Conservation (phyloP, 1,140 invertebrate species). For the Lucilia sericata region DNA sequence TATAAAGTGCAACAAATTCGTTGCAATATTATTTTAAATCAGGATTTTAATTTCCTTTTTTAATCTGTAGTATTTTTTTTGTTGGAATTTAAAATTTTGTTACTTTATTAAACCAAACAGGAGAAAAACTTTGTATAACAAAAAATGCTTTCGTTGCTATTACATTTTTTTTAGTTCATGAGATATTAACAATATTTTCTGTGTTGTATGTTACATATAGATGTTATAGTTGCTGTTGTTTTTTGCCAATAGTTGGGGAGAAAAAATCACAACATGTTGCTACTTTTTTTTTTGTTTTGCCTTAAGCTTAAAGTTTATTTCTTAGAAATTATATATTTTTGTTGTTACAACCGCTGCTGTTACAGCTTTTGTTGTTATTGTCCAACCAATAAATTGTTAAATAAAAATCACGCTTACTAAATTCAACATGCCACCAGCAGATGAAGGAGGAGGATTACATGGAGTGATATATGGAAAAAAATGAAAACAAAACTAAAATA, state of each 20-base stretch:
- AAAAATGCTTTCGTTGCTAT: not conserved
- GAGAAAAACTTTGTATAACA: not conserved
- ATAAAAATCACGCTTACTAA: slow-evolving; percentile 15
- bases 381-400: slow-evolving; percentile 5
- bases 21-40: not conserved
- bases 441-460: not conserved
- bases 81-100: not conserved
- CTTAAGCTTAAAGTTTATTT: slow-evolving; percentile 10
- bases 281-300: not conserved
- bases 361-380: not conserved
- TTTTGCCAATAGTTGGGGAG: no score
- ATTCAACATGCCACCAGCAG: not conserved
- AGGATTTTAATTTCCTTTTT: not conserved
- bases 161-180: not conserved
- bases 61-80: not conserved
- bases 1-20: slow-evolving; percentile 8
- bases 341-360: not conserved
- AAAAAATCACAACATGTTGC: slow-evolving; percentile 22
- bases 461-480: slow-evolving; percentile 8
- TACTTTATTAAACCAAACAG: slow-evolving; percentile 10
- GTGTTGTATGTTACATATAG: not conserved
- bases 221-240: not conserved
- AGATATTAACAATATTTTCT: not conserved
- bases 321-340: slow-evolving; percentile 22
- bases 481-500: not conserved